phyloP scores from a whole-genome alignment of 1,140 invertebrate genomes.

The Helicoverpa zea region DNA sequence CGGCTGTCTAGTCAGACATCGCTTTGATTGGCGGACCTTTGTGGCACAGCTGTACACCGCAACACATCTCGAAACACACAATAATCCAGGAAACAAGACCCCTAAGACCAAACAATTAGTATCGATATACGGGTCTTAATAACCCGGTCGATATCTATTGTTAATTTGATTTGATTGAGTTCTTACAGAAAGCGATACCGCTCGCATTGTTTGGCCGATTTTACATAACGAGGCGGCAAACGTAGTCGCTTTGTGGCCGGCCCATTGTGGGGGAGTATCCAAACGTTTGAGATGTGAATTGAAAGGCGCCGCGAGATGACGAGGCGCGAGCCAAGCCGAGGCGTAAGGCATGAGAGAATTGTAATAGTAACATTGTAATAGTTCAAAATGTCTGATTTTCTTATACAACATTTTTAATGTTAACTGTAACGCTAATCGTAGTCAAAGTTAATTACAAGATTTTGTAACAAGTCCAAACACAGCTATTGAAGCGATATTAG shows the following conservation, averaged over 20 bases:
- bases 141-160: constrained; percentile 70
- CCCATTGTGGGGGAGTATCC: constrained; percentile 79
- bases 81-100: constrained; percentile 25
- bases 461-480: no score
- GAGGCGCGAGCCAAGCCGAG: constrained; percentile 68
- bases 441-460: no score
- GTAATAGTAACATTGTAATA: no score
- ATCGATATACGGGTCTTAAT: constrained; percentile 17
- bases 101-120: constrained; percentile 26
- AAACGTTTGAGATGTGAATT: constrained; percentile 80
- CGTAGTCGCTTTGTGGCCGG: constrained; percentile 71
- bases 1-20: constrained; percentile 50
- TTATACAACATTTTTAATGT: no score
- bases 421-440: no score
- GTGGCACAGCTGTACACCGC: constrained; percentile 50
- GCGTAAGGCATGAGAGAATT: constrained; percentile 58
- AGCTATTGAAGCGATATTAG: no score
- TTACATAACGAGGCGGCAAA: constrained; percentile 85
- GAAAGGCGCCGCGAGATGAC: constrained; percentile 83
- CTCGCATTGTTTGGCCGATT: constrained; percentile 81
- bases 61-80: constrained; percentile 27
- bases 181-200: constrained; percentile 82
- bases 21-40: constrained; percentile 66
- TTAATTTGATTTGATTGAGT: constrained; percentile 84
- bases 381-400: no score